These are phyloP conservation scores for Palythoa heliodiscus DNA, from an alignment of 92 coral and sea anemone genomes.

Conservation along the genomic window DNA sequence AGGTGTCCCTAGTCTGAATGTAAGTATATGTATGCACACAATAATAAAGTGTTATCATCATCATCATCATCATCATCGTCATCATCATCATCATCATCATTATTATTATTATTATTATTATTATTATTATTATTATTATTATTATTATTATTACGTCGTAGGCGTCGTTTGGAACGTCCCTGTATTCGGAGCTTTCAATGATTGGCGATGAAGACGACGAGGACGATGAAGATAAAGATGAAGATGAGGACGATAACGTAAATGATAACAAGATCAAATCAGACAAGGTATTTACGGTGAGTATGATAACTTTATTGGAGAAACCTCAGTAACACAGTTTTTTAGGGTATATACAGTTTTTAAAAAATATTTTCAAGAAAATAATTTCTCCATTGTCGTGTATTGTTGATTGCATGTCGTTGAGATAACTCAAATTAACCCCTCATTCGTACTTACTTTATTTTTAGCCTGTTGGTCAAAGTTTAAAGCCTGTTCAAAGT, in stretches of 20 bases:
- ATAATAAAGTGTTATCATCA: no score
- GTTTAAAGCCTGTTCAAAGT: slow-evolving; percentile 70
- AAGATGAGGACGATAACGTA: slow-evolving; percentile 14
- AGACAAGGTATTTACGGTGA: slow-evolving; percentile 11
- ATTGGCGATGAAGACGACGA: slow-evolving; percentile 57
- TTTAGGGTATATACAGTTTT: no score
- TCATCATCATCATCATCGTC: no score
- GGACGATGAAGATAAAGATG: slow-evolving; percentile 27
- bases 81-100: no score
- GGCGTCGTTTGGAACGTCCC: slow-evolving; percentile 90
- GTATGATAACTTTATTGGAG: neutral
- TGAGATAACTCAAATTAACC: neutral
- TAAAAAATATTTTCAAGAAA: no score
- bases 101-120: no score
- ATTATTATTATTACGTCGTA: neutral
- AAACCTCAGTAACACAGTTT: no score
- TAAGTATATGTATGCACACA: no score
- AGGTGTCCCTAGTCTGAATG: no score
- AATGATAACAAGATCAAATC: slow-evolving; percentile 25
- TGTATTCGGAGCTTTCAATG: slow-evolving; percentile 88
- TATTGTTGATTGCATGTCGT: neutral
- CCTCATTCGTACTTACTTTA: neutral
- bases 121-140: no score
- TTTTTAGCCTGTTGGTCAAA: slow-evolving; percentile 49
- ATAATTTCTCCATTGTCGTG: neutral